Evolutionary conservation across 2,113 vertebrate species (phyloP).

Genomic region (Stercorarius parasiticus): DNA sequence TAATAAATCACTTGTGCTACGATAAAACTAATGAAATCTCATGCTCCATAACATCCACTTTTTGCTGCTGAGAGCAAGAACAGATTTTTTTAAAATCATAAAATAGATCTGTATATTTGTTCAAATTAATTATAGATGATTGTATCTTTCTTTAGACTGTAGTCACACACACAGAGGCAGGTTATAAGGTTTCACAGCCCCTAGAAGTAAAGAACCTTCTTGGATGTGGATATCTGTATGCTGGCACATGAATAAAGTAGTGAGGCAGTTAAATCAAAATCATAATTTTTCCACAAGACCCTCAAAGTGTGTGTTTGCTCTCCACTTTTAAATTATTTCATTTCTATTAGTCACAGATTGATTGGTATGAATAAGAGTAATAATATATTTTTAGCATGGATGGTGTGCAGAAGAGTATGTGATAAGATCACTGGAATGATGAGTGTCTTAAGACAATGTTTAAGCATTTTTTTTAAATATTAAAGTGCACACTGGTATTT

Average conservation of each 20-base stretch:
- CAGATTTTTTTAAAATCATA: neutral
- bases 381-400: neutral
- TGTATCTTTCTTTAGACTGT: neutral
- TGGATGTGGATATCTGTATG: neutral
- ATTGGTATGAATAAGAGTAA: neutral
- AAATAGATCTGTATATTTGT: neutral
- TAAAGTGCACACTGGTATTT: neutral
- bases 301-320: neutral
- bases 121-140: neutral
- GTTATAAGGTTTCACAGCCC: neutral
- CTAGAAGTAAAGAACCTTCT: neutral
- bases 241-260: neutral
- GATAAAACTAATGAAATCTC: neutral
- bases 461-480: neutral
- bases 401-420: neutral
- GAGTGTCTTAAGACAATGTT: neutral
- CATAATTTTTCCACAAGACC: neutral
- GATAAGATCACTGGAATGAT: neutral
- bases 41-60: neutral
- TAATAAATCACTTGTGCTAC: neutral
- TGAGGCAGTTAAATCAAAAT: neutral
- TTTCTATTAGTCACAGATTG: neutral
- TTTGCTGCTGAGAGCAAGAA: neutral
- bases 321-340: neutral
- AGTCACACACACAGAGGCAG: neutral